Evolutionary conservation across 2,113 vertebrate genomes (phyloP).

Genomic region (Mesitornis unicolor): DNA sequence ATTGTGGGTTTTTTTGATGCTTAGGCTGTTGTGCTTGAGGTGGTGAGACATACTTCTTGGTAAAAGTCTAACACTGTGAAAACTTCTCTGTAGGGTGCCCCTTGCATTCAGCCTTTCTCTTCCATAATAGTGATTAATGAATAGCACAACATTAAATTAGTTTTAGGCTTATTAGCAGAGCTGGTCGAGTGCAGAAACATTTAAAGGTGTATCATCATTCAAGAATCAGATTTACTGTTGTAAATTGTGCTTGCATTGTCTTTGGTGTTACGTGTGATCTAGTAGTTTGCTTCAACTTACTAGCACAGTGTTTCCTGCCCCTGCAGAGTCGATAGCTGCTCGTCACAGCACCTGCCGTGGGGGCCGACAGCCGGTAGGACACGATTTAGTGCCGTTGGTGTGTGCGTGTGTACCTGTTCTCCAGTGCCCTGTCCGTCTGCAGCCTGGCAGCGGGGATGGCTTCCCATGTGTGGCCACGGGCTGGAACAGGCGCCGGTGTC

Average conservation of each 20-base stretch:
- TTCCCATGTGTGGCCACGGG: fast-evolving
- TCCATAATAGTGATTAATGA: conserved; percentile 19
- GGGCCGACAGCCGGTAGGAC: background rate
- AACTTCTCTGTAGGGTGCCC: background rate
- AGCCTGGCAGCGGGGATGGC: background rate
- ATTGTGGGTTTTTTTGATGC: background rate
- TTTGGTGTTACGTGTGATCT: background rate
- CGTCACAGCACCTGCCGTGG: background rate
- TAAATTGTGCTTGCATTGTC: background rate
- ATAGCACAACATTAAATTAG: background rate
- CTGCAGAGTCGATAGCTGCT: background rate
- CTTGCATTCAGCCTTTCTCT: background rate
- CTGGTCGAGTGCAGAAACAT: background rate
- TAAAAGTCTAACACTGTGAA: background rate
- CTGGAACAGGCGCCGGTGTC: fast-evolving
- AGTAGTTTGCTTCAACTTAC: background rate
- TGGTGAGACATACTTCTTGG: background rate
- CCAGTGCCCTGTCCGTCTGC: fast-evolving
- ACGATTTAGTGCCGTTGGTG: background rate
- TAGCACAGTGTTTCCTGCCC: background rate
- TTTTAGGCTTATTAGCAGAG: conserved; percentile 8
- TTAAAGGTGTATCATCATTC: conserved; percentile 8
- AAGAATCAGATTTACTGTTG: background rate
- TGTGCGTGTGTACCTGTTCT: background rate
- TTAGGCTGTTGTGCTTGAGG: background rate